Evolutionary conservation across 2,888 invertebrate species (phyloP).

Genomic region (Cheilosia grossa): DNA sequence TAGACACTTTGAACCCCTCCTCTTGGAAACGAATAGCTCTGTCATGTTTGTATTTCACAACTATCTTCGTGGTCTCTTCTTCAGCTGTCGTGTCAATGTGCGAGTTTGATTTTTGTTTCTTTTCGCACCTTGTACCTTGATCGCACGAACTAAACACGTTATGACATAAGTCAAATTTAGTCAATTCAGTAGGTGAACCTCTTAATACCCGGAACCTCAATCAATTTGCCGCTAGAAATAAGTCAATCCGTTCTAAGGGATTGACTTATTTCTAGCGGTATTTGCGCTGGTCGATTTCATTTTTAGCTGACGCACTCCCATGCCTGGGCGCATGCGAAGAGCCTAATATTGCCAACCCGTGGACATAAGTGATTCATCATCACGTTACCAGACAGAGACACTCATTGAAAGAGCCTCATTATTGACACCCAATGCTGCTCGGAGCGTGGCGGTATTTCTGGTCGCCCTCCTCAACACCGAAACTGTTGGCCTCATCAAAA

Average conservation of each 20-base stretch:
- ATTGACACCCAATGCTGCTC: background rate
- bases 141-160: background rate
- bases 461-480: background rate
- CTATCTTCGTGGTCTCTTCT: background rate
- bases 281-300: background rate
- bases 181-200: background rate
- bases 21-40: background rate
- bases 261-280: background rate
- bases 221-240: background rate
- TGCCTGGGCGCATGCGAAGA: background rate
- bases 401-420: background rate
- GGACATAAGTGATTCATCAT: background rate
- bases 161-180: background rate
- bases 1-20: background rate
- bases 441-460: background rate
- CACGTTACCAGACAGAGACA: background rate
- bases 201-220: background rate
- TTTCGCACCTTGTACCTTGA: background rate
- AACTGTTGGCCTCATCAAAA: background rate
- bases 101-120: background rate
- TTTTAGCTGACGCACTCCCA: background rate
- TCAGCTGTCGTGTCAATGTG: background rate
- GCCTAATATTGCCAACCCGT: background rate
- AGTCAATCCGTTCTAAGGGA: too few relatives aligned
- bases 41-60: constrained; percentile 1